Percentiles rank a stretch among this genome's conserved stretches.
These are phyloP conservation scores for Echeneis naucrates DNA, from an alignment of 2,797 vertebrate genomes.

Conservation along the genomic window DNA sequence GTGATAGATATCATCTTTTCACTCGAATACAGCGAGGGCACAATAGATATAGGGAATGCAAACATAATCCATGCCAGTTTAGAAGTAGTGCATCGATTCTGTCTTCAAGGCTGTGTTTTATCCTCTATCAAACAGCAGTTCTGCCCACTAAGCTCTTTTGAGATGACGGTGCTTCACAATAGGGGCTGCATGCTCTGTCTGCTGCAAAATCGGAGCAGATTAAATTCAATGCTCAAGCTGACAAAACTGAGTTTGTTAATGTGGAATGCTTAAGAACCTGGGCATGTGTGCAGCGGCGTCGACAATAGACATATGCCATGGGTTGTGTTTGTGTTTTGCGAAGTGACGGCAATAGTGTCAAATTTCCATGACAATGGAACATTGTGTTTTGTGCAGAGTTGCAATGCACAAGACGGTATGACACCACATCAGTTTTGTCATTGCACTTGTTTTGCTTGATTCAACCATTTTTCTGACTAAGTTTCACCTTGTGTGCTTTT, in stretches of 20 bases:
- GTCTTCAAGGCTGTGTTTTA: conserved; percentile 62
- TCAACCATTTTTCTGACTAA: conserved; percentile 55
- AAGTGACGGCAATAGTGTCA: conserved; percentile 44
- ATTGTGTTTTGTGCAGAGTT: conserved; percentile 72
- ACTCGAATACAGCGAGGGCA: conserved; percentile 53
- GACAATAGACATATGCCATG: conserved; percentile 24
- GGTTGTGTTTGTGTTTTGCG: conserved; percentile 40
- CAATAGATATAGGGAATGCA: conserved; percentile 38
- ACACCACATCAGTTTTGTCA: conserved; percentile 60
- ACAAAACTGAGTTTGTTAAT: conserved; percentile 61
- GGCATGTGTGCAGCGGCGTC: conserved; percentile 3
- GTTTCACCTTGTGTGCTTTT: conserved; percentile 41
- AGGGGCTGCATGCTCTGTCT: conserved; percentile 52
- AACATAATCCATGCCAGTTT: conserved; percentile 54
- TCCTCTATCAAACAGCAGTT: conserved; percentile 70
- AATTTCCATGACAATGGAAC: conserved; percentile 72
- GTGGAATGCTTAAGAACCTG: conserved; percentile 38
- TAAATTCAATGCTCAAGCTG: conserved; percentile 59
- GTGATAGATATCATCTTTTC: conserved; percentile 57
- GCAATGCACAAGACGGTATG: conserved; percentile 40
- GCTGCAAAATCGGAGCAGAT: conserved; percentile 74
- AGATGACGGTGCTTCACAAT: conserved; percentile 66
- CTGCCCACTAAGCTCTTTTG: conserved; percentile 71
- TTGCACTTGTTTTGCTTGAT: conserved; percentile 55
- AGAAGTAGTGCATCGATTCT: conserved; percentile 61